Evolutionary conservation across 2,797 vertebrate species (phyloP).

Genomic region (Crypturellus tataupa): DNA sequence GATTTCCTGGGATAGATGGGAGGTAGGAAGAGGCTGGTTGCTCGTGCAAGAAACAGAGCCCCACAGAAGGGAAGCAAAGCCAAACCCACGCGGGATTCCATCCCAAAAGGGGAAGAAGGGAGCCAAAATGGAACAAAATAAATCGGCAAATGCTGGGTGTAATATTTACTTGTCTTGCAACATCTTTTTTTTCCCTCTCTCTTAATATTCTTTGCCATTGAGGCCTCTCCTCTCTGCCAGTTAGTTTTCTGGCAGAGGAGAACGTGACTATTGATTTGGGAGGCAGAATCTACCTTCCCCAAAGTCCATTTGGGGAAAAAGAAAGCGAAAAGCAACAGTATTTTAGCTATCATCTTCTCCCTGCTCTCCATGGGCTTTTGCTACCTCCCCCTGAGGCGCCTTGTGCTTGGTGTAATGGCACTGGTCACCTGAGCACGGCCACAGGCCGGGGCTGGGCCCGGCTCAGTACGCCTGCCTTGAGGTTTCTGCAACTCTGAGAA

Average conservation of each 20-base stretch:
- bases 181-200: neutral
- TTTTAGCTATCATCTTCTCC: neutral
- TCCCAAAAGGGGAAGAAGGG: neutral
- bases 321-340: neutral
- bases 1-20: neutral
- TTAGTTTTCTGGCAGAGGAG: neutral
- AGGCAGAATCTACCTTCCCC: neutral
- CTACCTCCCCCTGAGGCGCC: neutral
- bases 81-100: neutral
- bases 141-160: neutral
- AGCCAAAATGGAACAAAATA: neutral
- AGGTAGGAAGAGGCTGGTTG: neutral
- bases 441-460: neutral
- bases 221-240: neutral
- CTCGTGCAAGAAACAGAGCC: neutral
- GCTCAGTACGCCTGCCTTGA: neutral
- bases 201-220: neutral
- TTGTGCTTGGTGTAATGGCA: neutral
- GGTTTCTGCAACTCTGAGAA: constrained; percentile 36
- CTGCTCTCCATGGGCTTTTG: neutral
- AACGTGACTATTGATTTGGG: neutral
- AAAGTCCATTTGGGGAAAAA: neutral
- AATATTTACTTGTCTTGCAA: neutral
- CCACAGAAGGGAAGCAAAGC: neutral
- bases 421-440: neutral